Evolutionary conservation across 2,113 vertebrate species (phyloP).

Genomic region (Burhinus oedicnemus): DNA sequence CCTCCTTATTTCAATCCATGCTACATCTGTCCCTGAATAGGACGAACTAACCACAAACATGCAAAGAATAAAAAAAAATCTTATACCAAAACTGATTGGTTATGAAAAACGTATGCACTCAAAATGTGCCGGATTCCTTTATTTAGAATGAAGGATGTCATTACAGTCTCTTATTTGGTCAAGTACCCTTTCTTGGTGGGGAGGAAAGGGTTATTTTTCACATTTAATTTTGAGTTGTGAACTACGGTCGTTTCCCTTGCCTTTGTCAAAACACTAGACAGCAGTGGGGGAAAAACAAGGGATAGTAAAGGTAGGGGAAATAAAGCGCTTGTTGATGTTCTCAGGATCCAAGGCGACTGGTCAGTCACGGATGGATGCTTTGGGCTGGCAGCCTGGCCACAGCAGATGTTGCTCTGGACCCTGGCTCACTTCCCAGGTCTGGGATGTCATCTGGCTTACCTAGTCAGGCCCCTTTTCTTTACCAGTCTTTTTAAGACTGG

Average conservation of each 20-base stretch:
- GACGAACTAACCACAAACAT: not conserved
- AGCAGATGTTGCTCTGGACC: slow-evolving; percentile 49
- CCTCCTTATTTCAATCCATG: not conserved
- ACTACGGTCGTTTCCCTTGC: not conserved
- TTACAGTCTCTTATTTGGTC: not conserved
- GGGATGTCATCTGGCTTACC: slow-evolving; percentile 28
- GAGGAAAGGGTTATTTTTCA: not conserved
- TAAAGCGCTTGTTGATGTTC: not conserved
- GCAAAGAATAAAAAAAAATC: slow-evolving; percentile 8
- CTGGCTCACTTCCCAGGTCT: slow-evolving; percentile 36
- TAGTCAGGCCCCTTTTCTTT: not conserved
- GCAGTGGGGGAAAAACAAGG: not conserved
- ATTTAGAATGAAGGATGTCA: not conserved
- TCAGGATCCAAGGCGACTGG: not conserved
- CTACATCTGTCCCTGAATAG: slow-evolving; percentile 25
- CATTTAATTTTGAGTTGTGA: not conserved
- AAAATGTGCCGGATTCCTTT: not conserved
- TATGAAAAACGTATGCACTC: not conserved
- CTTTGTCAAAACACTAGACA: not conserved
- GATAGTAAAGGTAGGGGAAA: not conserved
- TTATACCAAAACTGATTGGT: not conserved
- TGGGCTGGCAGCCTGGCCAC: slow-evolving; percentile 13
- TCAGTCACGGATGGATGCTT: slow-evolving; percentile 17
- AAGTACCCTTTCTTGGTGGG: not conserved
- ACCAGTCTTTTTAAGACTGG: not conserved